These are phyloP conservation scores for Lochmaea capreae DNA, from an alignment of 2,888 invertebrate genomes.

Conservation along the genomic window DNA sequence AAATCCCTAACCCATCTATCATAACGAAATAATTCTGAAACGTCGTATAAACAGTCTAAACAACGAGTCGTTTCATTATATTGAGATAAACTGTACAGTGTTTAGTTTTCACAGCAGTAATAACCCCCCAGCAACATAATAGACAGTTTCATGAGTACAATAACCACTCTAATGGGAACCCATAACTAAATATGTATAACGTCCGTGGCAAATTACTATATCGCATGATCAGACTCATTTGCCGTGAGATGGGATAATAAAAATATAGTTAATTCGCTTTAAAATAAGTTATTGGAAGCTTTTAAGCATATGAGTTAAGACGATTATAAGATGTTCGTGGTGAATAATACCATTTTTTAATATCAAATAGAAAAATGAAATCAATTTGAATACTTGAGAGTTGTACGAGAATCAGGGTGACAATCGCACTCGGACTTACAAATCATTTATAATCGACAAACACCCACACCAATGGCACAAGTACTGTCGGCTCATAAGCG, in stretches of 20 bases:
- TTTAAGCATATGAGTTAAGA: no score
- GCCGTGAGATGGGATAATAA: conserved; percentile 13
- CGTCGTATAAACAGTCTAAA: not conserved
- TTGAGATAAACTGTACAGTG: not conserved
- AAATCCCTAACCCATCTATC: no score
- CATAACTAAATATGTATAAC: not conserved
- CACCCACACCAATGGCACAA: no score
- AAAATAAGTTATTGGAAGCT: conserved; percentile 15
- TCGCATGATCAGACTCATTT: conserved; percentile 20
- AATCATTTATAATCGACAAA: no score
- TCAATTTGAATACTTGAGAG: no score
- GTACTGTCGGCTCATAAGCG: no score
- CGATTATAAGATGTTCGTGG: no score
- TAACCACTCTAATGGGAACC: not conserved
- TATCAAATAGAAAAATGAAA: no score
- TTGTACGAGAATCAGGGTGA: no score
- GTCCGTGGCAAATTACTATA: conserved; percentile 12
- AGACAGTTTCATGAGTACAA: conserved; percentile 1
- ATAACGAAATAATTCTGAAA: not conserved
- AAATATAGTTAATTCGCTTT: conserved; percentile 5
- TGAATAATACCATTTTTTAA: no score
- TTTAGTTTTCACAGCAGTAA: not conserved
- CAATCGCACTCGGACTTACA: no score
- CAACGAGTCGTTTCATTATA: not conserved
- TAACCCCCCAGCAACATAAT: not conserved